Evolutionary conservation across 2,888 invertebrate genomes (phyloP).

Genomic region (Acleris cristana): DNA sequence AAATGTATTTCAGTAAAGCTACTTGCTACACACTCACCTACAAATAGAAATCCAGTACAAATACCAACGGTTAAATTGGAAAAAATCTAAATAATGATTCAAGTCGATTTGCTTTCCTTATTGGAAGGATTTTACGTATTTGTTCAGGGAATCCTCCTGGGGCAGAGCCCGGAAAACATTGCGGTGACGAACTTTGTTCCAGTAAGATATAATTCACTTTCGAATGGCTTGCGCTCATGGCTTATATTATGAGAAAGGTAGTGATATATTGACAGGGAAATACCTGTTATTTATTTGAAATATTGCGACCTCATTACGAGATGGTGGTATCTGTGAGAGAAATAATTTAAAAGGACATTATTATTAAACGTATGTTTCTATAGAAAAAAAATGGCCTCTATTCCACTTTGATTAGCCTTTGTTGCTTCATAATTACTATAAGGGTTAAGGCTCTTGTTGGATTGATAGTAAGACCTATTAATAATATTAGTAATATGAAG

Average conservation of each 20-base stretch:
- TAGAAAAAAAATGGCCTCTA: too few species aligned
- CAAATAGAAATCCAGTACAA: slow-evolving; percentile 1
- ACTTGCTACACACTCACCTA: background rate
- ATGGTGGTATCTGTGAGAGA: background rate
- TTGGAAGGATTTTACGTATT: slow-evolving; percentile 39
- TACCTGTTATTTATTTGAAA: slow-evolving; percentile 13
- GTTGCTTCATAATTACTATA: too few species aligned
- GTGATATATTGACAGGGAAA: slow-evolving; percentile 7
- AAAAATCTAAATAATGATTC: slow-evolving; percentile 41
- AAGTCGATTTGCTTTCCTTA: slow-evolving; percentile 38
- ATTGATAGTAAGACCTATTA: too few species aligned
- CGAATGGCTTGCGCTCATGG: background rate
- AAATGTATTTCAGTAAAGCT: background rate
- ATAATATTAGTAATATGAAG: too few species aligned
- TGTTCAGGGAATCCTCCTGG: slow-evolving; percentile 22
- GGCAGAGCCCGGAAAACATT: background rate
- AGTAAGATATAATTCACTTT: background rate
- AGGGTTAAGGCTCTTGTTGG: too few species aligned
- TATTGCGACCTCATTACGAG: slow-evolving; percentile 1
- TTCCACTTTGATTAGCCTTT: background rate
- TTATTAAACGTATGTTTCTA: too few species aligned
- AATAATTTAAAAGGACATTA: background rate
- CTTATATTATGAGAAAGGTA: slow-evolving; percentile 5
- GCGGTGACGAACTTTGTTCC: slow-evolving; percentile 15
- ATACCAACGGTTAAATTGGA: slow-evolving; percentile 35